Evolutionary conservation across 2,797 vertebrate genomes (phyloP).

Genomic region (Bradypus variegatus): DNA sequence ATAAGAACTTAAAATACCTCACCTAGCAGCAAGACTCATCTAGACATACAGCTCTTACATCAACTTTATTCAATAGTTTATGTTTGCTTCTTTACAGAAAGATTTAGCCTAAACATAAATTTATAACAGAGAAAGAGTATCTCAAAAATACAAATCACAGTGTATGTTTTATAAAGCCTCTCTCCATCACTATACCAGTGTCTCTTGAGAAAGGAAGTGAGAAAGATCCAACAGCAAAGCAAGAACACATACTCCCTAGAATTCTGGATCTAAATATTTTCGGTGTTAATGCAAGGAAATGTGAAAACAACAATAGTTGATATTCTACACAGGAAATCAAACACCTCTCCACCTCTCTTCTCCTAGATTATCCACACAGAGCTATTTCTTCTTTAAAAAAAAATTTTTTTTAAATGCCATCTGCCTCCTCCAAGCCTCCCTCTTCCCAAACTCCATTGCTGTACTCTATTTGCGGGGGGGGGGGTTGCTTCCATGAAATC

Average conservation of each 20-base stretch:
- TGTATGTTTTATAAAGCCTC: background rate
- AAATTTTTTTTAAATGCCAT: background rate
- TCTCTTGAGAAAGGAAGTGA: background rate
- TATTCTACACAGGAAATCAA: slow-evolving; percentile 41
- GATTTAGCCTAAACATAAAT: background rate
- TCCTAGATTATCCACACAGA: background rate
- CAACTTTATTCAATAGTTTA: slow-evolving; percentile 20
- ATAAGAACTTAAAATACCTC: background rate
- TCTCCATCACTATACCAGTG: background rate
- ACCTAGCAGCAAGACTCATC: background rate
- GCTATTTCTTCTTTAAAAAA: background rate
- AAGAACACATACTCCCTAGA: background rate
- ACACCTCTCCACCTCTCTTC: slow-evolving; percentile 7
- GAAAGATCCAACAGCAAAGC: background rate
- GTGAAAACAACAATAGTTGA: slow-evolving; percentile 13
- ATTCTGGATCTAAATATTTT: slow-evolving; percentile 32
- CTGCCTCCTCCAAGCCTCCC: slow-evolving; percentile 14
- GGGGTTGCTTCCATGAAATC: background rate
- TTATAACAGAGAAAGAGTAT: background rate
- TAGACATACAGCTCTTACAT: background rate
- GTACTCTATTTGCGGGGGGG: background rate
- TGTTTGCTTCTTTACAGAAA: slow-evolving; percentile 7
- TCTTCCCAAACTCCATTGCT: background rate
- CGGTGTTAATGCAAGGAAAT: slow-evolving; percentile 28
- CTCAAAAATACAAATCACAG: slow-evolving; percentile 2